These are phyloP conservation scores for Diprion similis DNA, from an alignment of 1,140 invertebrate genomes.

Conservation along the genomic window DNA sequence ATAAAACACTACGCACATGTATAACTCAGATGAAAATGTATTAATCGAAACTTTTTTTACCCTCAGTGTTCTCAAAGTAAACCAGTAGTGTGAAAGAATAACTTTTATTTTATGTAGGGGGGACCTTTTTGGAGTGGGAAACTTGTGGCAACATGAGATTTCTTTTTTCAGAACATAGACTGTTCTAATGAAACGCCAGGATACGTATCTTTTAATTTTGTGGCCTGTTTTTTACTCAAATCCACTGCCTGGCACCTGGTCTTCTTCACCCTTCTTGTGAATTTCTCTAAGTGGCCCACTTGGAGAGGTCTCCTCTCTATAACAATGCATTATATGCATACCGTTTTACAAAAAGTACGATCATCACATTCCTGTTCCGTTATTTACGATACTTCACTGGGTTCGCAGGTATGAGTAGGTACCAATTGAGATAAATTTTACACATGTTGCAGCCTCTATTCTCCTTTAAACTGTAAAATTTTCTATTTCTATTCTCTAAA, in stretches of 20 bases:
- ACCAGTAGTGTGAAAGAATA: too few relatives aligned
- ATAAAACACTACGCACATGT: too few relatives aligned
- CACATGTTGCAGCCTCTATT: neutral
- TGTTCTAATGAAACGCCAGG: slow-evolving; percentile 18
- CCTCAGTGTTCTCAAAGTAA: too few relatives aligned
- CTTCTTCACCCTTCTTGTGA: too few relatives aligned
- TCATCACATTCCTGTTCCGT: slow-evolving; percentile 52
- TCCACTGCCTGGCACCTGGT: too few relatives aligned
- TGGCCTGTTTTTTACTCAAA: neutral
- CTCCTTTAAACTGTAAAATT: neutral
- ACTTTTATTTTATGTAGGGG: too few relatives aligned
- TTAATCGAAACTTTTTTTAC: too few relatives aligned
- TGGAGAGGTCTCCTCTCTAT: neutral
- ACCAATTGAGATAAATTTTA: slow-evolving; percentile 30
- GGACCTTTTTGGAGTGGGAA: neutral
- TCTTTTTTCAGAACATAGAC: too few relatives aligned
- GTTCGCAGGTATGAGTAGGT: slow-evolving; percentile 54
- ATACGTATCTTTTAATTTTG: neutral
- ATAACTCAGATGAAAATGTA: too few relatives aligned
- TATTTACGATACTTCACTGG: slow-evolving; percentile 50
- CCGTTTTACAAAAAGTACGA: slow-evolving; percentile 47
- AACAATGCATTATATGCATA: neutral
- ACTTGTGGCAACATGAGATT: neutral
- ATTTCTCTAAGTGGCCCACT: too few relatives aligned
- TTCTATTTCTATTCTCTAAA: too few relatives aligned